Percentiles rank a stretch among this genome's conserved stretches.
Evolutionary conservation across 2,113 vertebrate genomes (phyloP).

Genomic region (Syrrhaptes paradoxus): DNA sequence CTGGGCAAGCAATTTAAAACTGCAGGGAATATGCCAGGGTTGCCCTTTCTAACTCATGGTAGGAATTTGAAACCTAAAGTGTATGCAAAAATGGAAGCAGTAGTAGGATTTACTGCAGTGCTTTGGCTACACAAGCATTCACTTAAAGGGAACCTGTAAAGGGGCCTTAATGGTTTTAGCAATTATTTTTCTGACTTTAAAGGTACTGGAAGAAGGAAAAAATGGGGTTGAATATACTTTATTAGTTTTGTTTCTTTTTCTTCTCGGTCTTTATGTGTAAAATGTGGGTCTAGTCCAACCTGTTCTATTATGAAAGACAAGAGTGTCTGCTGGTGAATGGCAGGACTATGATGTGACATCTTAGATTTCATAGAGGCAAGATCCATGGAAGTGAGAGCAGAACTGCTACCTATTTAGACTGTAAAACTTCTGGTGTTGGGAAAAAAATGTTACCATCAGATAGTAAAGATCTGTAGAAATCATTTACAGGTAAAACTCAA

Average conservation of each 20-base stretch:
- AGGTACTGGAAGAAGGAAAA: background rate
- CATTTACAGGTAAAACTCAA: background rate
- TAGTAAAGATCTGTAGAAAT: background rate
- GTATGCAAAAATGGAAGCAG: constrained; percentile 58
- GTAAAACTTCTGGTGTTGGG: background rate
- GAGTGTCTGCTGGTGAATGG: background rate
- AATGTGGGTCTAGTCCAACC: background rate
- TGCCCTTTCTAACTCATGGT: constrained; percentile 38
- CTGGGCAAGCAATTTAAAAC: constrained; percentile 19
- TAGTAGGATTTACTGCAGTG: constrained; percentile 54
- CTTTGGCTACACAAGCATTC: background rate
- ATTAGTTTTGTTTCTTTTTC: background rate
- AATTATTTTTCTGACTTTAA: background rate
- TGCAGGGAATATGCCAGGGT: background rate
- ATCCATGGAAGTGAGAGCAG: background rate
- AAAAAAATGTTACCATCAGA: background rate
- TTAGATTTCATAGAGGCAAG: background rate
- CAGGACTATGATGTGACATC: background rate
- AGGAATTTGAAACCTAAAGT: constrained; percentile 63
- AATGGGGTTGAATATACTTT: background rate
- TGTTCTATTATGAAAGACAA: background rate
- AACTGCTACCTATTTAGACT: background rate
- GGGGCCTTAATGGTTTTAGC: background rate
- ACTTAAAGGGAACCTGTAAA: constrained; percentile 40
- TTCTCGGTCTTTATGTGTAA: background rate